These are phyloP conservation scores for Psilanteris sp. DNA, from an alignment of 1,140 invertebrate genomes.

Conservation along the genomic window DNA sequence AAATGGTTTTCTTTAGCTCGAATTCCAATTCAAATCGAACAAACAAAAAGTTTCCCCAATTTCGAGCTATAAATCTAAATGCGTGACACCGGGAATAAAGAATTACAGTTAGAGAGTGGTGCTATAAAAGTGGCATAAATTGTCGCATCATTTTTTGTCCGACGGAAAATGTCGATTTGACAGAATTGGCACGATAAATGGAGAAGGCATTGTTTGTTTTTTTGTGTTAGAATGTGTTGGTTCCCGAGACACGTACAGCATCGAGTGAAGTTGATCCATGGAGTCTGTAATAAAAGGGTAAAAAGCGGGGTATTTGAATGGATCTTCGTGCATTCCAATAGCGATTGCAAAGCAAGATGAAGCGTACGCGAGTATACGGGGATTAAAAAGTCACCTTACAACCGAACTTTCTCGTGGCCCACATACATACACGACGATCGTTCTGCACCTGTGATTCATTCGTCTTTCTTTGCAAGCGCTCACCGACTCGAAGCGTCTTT, in stretches of 20 bases:
- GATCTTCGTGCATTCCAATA: slow-evolving; percentile 39
- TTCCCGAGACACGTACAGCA: slow-evolving; percentile 15
- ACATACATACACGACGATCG: slow-evolving; percentile 66
- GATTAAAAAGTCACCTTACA: slow-evolving; percentile 66
- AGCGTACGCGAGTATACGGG: slow-evolving; percentile 30
- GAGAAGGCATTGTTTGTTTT: slow-evolving; percentile 4
- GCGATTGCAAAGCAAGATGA: slow-evolving; percentile 55
- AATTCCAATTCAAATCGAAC: too few species aligned
- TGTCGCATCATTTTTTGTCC: not conserved
- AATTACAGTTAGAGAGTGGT: slow-evolving; percentile 5
- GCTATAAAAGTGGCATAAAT: slow-evolving; percentile 20
- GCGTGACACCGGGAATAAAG: not conserved
- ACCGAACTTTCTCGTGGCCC: slow-evolving; percentile 75
- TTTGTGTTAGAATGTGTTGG: slow-evolving; percentile 32
- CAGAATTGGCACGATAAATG: slow-evolving; percentile 2
- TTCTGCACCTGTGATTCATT: slow-evolving; percentile 66
- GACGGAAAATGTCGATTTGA: not conserved
- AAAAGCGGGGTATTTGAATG: slow-evolving; percentile 43
- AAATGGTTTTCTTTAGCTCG: too few species aligned
- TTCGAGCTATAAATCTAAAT: slow-evolving; percentile 7
- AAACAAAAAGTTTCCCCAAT: not conserved
- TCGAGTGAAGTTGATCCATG: not conserved
- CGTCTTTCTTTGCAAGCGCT: slow-evolving; percentile 43
- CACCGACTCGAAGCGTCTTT: slow-evolving; percentile 23
- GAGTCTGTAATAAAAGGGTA: slow-evolving; percentile 35